Evolutionary conservation across 1,140 invertebrate species (phyloP).

Genomic region (Aphidius gifuensis): DNA sequence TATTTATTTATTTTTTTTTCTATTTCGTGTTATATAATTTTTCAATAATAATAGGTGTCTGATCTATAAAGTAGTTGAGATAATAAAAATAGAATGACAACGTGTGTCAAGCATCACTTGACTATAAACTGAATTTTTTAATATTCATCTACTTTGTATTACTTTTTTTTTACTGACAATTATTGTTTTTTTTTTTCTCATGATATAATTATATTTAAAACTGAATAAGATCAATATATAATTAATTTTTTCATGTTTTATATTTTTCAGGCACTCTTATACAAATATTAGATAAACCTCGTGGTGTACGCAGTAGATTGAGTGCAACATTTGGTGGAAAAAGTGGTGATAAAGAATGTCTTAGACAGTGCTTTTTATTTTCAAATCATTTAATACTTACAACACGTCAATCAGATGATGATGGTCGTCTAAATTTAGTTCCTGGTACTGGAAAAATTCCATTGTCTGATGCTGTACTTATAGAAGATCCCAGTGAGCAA

Average conservation of each 20-base stretch:
- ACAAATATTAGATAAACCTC: slow-evolving; percentile 67
- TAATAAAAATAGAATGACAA: not conserved
- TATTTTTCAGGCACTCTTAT: slow-evolving; percentile 62
- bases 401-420: slow-evolving; percentile 61
- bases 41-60: slow-evolving; percentile 4
- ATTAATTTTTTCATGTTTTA: slow-evolving; percentile 35
- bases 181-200: not conserved
- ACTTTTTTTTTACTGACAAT: not conserved
- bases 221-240: slow-evolving; percentile 3
- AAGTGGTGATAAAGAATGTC: slow-evolving; percentile 63
- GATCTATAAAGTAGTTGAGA: not conserved
- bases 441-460: slow-evolving; percentile 80
- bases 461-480: slow-evolving; percentile 77
- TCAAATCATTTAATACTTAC: slow-evolving; percentile 84
- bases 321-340: slow-evolving; percentile 62
- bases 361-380: slow-evolving; percentile 83
- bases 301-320: slow-evolving; percentile 59
- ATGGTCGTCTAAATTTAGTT: slow-evolving; percentile 80
- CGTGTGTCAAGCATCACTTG: not conserved
- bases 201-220: not conserved
- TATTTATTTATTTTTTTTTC: too few species aligned
- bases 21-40: not conserved
- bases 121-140: too few species aligned
- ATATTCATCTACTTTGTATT: too few species aligned
- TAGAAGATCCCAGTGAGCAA: slow-evolving; percentile 73